Evolutionary conservation across 2,888 invertebrate genomes (phyloP).

Genomic region (Phyllotreta cruciferae): DNA sequence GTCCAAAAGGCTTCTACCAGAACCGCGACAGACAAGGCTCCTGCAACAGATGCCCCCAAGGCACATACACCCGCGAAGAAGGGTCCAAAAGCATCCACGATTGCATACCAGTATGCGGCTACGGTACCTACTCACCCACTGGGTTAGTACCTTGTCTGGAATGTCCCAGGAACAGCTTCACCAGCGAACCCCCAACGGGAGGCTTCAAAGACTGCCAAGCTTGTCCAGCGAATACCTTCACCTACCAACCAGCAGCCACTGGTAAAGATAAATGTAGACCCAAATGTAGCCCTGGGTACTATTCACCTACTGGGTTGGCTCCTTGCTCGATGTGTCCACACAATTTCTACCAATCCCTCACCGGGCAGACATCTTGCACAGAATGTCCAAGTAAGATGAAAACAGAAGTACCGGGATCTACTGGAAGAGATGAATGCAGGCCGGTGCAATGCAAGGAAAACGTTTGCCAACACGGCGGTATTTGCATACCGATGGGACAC

Average conservation of each 20-base stretch:
- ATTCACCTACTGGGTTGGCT: conserved; percentile 91
- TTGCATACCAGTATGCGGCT: conserved; percentile 94
- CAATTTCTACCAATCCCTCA: conserved; percentile 88
- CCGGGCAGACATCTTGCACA: conserved; percentile 84
- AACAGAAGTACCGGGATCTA: conserved; percentile 81
- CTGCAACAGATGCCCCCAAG: conserved; percentile 89
- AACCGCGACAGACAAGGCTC: conserved; percentile 89
- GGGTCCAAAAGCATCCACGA: conserved; percentile 86
- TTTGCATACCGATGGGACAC: conserved; percentile 88
- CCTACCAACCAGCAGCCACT: conserved; percentile 90
- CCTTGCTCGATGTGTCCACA: conserved; percentile 92
- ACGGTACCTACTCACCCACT: conserved; percentile 94
- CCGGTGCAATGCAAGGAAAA: conserved; percentile 86
- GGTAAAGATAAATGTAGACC: conserved; percentile 82
- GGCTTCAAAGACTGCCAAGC: conserved; percentile 94
- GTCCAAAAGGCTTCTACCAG: conserved; percentile 92
- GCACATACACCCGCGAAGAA: conserved; percentile 91
- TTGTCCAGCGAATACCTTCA: conserved; percentile 88
- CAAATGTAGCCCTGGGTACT: conserved; percentile 89
- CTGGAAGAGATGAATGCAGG: conserved; percentile 85
- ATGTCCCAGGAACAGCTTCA: conserved; percentile 91
- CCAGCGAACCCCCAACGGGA: conserved; percentile 84
- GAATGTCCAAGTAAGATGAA: conserved; percentile 92
- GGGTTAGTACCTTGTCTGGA: conserved; percentile 93
- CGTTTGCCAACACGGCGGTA: conserved; percentile 89